Percentiles rank a stretch among this genome's conserved stretches.
Conservation (phyloP, 2,797 vertebrate genomes). For the Australoheros facetus region DNA sequence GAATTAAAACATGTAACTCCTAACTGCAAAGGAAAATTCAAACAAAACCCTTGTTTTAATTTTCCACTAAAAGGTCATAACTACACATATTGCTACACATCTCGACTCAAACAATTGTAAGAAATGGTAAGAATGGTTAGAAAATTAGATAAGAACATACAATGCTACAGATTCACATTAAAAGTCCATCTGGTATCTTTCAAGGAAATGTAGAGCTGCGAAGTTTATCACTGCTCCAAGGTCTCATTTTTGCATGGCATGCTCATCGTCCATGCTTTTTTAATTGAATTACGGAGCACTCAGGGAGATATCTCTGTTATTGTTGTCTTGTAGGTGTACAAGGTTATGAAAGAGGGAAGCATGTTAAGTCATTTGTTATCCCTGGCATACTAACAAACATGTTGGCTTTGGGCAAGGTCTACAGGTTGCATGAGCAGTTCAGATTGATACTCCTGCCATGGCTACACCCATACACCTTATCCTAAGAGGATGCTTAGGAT, state of each 20-base stretch:
- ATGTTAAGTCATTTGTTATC: slow-evolving; percentile 76
- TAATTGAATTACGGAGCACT: slow-evolving; percentile 73
- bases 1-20: background rate
- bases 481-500: slow-evolving; percentile 70
- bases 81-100: background rate
- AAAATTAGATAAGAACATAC: background rate
- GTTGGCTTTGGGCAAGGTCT: slow-evolving; percentile 65
- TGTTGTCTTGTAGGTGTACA: slow-evolving; percentile 74
- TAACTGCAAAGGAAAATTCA: background rate
- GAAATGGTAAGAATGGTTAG: background rate
- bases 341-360: slow-evolving; percentile 70
- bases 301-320: slow-evolving; percentile 65
- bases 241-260: slow-evolving; percentile 53
- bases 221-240: slow-evolving; percentile 64
- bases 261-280: slow-evolving; percentile 64
- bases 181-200: slow-evolving; percentile 51
- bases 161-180: slow-evolving; percentile 20
- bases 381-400: slow-evolving; percentile 74
- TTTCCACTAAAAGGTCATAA: background rate
- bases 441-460: slow-evolving; percentile 71
- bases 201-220: slow-evolving; percentile 34
- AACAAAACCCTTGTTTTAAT: background rate
- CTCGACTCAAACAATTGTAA: background rate
- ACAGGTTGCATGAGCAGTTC: slow-evolving; percentile 62
- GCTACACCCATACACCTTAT: slow-evolving; percentile 73